These are phyloP conservation scores for Styela plicata DNA, from an alignment of 23 tunicate species.

Conservation along the genomic window DNA sequence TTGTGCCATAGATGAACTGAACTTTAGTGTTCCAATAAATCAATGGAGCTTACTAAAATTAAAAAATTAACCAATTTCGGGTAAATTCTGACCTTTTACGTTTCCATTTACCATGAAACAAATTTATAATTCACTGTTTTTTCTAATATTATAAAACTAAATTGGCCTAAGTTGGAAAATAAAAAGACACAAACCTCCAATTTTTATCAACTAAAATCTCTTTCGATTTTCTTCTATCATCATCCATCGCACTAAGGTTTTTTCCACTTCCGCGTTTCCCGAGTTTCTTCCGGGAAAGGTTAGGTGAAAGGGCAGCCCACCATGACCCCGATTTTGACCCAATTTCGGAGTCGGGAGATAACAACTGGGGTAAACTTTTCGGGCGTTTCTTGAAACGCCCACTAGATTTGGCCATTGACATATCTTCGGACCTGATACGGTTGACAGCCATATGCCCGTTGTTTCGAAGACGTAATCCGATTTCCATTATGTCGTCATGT, in stretches of 20 bases:
- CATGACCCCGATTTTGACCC: slow-evolving; percentile 1
- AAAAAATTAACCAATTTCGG: too few species aligned
- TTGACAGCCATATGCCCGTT: neutral
- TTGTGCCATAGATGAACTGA: too few species aligned
- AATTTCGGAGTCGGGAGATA: neutral
- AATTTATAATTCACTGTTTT: too few species aligned
- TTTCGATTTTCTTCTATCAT: neutral
- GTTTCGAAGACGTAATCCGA: neutral
- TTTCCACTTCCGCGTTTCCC: slow-evolving; percentile 4
- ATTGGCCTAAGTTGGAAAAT: too few species aligned
- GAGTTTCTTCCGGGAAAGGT: neutral
- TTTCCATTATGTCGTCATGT: neutral
- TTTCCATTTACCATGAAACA: too few species aligned
- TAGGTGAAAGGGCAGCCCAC: neutral
- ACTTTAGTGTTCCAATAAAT: too few species aligned
- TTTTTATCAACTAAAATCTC: neutral
- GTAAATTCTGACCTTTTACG: too few species aligned
- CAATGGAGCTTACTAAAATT: too few species aligned
- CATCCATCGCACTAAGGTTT: neutral
- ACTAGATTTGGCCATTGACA: neutral
- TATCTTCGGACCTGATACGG: neutral
- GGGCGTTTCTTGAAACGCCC: neutral
- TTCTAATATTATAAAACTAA: too few species aligned
- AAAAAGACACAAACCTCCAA: neutral
- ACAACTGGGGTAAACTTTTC: slow-evolving; percentile 3